A percentile compares a stretch with the other conserved stretches of the same genome.
These are phyloP conservation scores for Cydia fagiglandana DNA, from an alignment of 1,140 invertebrate genomes.

Conservation along the genomic window DNA sequence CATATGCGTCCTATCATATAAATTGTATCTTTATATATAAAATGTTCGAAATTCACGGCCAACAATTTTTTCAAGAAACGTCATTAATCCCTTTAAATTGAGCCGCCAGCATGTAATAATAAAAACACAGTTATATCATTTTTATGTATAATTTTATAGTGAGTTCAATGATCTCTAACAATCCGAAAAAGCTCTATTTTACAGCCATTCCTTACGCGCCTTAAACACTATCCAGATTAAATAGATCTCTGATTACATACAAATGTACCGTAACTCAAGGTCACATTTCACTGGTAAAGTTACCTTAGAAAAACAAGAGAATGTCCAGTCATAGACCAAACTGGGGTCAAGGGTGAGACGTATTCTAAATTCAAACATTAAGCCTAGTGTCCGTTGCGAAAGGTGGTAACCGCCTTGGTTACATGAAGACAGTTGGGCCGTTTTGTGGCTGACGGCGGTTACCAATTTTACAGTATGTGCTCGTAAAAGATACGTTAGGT, in stretches of 20 bases:
- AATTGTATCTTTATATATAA: no score
- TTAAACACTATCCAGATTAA: neutral
- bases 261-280: neutral
- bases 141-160: neutral
- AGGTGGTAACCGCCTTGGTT: neutral
- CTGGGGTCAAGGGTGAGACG: conserved; percentile 20
- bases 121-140: neutral
- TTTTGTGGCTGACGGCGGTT: neutral
- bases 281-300: neutral
- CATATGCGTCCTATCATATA: no score
- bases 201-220: neutral
- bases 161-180: neutral
- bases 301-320: neutral
- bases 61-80: neutral
- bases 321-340: neutral
- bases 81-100: neutral
- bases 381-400: neutral
- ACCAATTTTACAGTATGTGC: conserved; percentile 26
- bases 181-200: conserved; percentile 7
- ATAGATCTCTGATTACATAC: neutral
- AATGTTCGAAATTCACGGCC: neutral
- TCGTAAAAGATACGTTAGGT: conserved; percentile 17
- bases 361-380: conserved; percentile 16
- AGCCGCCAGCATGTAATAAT: neutral
- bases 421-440: neutral